Conservation (phyloP, 2,797 vertebrate species). For the Glossophaga mutica region DNA sequence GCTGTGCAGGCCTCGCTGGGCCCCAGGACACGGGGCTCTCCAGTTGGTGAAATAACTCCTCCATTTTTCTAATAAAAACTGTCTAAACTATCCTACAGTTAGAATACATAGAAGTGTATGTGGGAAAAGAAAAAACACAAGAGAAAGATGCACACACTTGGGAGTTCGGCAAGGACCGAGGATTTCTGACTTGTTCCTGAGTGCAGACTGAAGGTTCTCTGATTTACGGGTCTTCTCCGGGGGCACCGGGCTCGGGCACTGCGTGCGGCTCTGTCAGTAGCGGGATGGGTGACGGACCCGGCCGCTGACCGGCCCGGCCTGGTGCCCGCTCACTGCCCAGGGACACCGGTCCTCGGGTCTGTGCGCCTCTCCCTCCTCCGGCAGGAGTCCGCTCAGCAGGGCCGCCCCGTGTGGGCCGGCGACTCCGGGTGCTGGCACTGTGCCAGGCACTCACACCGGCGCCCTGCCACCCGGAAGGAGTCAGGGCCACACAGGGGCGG, state of each 20-base stretch:
- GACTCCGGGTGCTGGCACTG: fast-evolving
- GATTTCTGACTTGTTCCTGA: background rate
- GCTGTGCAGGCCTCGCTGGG: fast-evolving
- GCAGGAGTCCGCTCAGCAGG: too few species aligned
- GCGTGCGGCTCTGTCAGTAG: fast-evolving
- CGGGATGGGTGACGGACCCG: fast-evolving
- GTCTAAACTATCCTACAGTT: background rate
- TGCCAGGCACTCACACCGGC: fast-evolving
- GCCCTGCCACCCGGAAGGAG: background rate
- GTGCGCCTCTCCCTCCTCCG: too few species aligned
- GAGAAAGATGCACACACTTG: background rate
- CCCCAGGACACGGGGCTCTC: fast-evolving
- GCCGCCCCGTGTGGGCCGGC: fast-evolving
- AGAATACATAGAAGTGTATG: background rate
- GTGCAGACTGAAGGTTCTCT: background rate
- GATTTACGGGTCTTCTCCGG: fast-evolving
- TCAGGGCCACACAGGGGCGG: background rate
- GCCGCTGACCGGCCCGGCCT: background rate
- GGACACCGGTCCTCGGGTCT: fast-evolving
- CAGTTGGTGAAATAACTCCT: too few species aligned
- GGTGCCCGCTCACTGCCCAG: fast-evolving
- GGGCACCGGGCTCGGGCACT: fast-evolving
- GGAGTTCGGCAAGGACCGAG: too few species aligned
- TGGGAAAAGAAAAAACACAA: background rate
- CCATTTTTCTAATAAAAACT: background rate